These are phyloP conservation scores for Portevinia maculata DNA, from an alignment of 2,888 invertebrate species.

Conservation along the genomic window DNA sequence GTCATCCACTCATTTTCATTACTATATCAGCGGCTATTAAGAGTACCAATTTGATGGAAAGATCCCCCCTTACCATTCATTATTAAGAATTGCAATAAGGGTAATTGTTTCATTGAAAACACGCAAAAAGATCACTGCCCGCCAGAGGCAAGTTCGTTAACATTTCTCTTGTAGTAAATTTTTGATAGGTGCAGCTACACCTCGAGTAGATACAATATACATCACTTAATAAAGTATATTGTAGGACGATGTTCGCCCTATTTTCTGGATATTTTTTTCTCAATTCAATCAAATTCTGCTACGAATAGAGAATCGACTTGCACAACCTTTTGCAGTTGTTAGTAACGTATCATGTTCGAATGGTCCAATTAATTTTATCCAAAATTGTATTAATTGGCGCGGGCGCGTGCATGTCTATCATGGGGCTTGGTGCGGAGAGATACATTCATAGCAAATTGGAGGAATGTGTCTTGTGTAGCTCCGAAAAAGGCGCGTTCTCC, in stretches of 20 bases:
- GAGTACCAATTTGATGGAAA: conserved; percentile 10
- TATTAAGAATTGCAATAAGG: neutral
- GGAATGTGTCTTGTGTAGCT: conserved; percentile 18
- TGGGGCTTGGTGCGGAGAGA: conserved; percentile 26
- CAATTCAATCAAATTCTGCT: conserved; percentile 4
- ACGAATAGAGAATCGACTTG: conserved; percentile 20
- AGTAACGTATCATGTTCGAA: conserved; percentile 16
- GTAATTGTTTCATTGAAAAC: neutral
- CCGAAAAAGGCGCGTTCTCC: conserved; percentile 34
- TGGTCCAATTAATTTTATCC: conserved; percentile 36
- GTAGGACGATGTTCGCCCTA: conserved; percentile 23
- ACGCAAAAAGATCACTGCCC: neutral
- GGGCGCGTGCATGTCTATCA: conserved; percentile 17
- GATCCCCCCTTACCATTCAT: conserved; percentile 5
- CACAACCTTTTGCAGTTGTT: conserved; percentile 12
- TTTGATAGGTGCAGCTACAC: conserved; percentile 19
- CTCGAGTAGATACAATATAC: neutral
- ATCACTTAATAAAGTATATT: too few relatives aligned
- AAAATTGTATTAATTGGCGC: conserved; percentile 9
- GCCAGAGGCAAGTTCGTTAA: conserved; percentile 10
- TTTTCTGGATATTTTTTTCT: neutral
- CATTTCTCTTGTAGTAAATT: neutral
- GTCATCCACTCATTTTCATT: conserved; percentile 1
- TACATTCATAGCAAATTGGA: conserved; percentile 35
- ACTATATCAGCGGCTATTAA: conserved; percentile 3